A percentile compares a stretch with the other conserved stretches of the same genome.
phyloP scores from a whole-genome alignment of 2,797 vertebrate genomes.

The Brachymystax lenok region DNA sequence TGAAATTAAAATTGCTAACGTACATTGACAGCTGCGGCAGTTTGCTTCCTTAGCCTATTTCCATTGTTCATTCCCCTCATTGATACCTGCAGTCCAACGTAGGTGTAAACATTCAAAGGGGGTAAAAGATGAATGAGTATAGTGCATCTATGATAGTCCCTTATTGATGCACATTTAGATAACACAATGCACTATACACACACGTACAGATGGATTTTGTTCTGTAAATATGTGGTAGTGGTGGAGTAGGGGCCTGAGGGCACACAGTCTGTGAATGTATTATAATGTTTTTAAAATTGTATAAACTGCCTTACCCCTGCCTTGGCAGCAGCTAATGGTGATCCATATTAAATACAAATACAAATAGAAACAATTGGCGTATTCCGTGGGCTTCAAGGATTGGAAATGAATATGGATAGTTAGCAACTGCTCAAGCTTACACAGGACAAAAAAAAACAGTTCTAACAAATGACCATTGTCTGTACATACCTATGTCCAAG shows the following conservation, averaged over 20 bases:
- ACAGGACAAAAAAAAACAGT: conserved; percentile 43
- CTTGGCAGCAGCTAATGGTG: too few relatives aligned
- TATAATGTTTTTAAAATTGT: too few relatives aligned
- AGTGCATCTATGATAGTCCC: conserved; percentile 46
- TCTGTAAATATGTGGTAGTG: too few relatives aligned
- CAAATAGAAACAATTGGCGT: conserved; percentile 15
- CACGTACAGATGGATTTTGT: too few relatives aligned
- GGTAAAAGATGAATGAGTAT: conserved; percentile 51
- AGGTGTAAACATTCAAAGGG: conserved; percentile 22
- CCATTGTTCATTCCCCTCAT: conserved; percentile 32
- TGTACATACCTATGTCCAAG: conserved; percentile 41
- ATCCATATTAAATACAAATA: too few relatives aligned
- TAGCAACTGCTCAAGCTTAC: conserved; percentile 51
- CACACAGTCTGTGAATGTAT: neutral
- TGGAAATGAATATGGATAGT: conserved; percentile 57
- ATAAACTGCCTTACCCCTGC: too few relatives aligned
- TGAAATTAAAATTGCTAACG: conserved; percentile 54
- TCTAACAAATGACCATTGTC: conserved; percentile 58
- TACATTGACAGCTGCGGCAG: conserved; percentile 34
- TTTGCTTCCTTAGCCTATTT: conserved; percentile 34
- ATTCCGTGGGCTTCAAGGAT: conserved; percentile 32
- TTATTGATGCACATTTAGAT: conserved; percentile 58
- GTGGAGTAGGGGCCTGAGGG: too few relatives aligned
- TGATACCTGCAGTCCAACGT: conserved; percentile 20
- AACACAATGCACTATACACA: conserved; percentile 20